A percentile compares a stretch with the other conserved stretches of the same genome.
phyloP scores from a whole-genome alignment of 2,888 invertebrate genomes.

The Dryadula phaetusa region DNA sequence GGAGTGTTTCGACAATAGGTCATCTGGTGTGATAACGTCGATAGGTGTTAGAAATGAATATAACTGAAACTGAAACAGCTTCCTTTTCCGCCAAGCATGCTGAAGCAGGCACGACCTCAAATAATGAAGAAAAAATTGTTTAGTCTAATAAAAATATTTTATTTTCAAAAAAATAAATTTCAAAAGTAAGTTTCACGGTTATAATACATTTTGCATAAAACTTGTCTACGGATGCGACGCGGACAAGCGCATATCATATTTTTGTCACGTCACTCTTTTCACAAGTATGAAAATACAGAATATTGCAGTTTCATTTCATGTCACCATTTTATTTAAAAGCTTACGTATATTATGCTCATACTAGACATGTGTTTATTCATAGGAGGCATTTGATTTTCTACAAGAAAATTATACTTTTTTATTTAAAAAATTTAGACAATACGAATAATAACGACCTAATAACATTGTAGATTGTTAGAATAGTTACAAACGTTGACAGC shows the following conservation, averaged over 20 bases:
- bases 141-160: too few relatives aligned
- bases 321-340: constrained; percentile 8
- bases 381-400: background rate
- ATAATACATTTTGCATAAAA: constrained; percentile 9
- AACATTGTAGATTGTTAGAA: background rate
- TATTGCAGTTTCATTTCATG: constrained; percentile 11
- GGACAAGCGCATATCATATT: constrained; percentile 19
- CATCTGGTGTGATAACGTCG: too few relatives aligned
- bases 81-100: too few relatives aligned
- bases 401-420: background rate
- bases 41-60: too few relatives aligned
- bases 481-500: background rate
- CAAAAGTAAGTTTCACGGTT: background rate
- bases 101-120: too few relatives aligned
- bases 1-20: too few relatives aligned
- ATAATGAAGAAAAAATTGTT: too few relatives aligned
- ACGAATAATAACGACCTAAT: too few relatives aligned
- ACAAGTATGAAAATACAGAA: constrained; percentile 15
- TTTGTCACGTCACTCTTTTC: constrained; percentile 32
- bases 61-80: too few relatives aligned
- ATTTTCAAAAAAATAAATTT: too few relatives aligned
- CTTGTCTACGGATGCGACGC: constrained; percentile 14
- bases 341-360: constrained; percentile 9
- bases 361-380: background rate
- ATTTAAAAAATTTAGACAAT: background rate